Evolutionary conservation across 1,140 invertebrate species (phyloP).

Genomic region (Anthonomus grandis): DNA sequence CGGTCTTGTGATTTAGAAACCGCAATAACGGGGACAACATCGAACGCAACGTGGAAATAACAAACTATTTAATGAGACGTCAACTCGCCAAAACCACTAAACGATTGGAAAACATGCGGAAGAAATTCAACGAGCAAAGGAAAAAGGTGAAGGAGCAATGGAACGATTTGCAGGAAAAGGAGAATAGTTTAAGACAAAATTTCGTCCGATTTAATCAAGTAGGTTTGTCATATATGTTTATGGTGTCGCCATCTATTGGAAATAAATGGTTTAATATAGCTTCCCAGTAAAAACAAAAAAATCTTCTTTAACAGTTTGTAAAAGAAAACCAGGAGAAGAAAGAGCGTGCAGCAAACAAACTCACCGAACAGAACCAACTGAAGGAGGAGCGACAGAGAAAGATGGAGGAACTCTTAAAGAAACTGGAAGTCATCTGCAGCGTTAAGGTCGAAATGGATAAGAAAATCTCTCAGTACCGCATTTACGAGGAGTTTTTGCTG

Average conservation of each 20-base stretch:
- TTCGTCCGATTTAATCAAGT: constrained; percentile 28
- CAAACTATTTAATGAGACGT: constrained; percentile 19
- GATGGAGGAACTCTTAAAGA: constrained; percentile 14
- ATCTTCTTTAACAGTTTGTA: constrained; percentile 28
- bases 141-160: constrained; percentile 19
- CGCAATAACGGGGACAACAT: constrained; percentile 18
- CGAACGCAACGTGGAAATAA: constrained; percentile 20
- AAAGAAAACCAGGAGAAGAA: constrained; percentile 32
- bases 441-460: constrained; percentile 22
- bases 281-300: not conserved
- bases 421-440: constrained; percentile 13
- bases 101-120: constrained; percentile 12
- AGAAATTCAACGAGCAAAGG: constrained; percentile 10
- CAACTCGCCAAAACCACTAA: constrained; percentile 16
- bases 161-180: constrained; percentile 25
- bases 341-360: constrained; percentile 21
- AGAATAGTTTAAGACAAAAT: constrained; percentile 17
- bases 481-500: constrained; percentile 23
- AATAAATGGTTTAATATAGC: not conserved
- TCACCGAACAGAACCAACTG: constrained; percentile 16
- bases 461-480: constrained; percentile 12
- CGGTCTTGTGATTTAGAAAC: constrained; percentile 13
- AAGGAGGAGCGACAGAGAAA: constrained; percentile 4
- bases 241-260: not conserved
- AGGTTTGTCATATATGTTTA: not conserved